phyloP scores from a whole-genome alignment of 2,113 vertebrate genomes.

The Platycercus adscitus region DNA sequence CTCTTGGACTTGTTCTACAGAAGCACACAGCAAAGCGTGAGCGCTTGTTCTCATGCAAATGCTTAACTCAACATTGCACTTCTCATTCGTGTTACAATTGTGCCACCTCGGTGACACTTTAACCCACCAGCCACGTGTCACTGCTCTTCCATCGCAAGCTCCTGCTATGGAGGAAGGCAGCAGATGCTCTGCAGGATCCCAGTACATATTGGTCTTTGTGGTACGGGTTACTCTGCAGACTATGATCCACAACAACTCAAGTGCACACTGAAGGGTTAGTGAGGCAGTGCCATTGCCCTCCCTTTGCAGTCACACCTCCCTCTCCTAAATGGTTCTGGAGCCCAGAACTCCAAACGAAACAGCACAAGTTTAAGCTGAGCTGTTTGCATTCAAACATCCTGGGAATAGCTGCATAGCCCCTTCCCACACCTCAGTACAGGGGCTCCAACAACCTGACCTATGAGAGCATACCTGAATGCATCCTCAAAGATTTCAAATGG shows the following conservation, averaged over 20 bases:
- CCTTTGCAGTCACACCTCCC: background rate
- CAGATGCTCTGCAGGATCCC: rapidly evolving
- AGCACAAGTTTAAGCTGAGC: background rate
- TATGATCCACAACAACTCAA: rapidly evolving
- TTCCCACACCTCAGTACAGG: background rate
- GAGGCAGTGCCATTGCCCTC: rapidly evolving
- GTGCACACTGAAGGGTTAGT: background rate
- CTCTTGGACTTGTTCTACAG: background rate
- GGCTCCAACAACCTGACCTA: too few species aligned
- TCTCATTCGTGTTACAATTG: rapidly evolving
- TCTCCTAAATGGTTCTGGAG: background rate
- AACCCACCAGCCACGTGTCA: rapidly evolving
- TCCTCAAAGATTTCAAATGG: background rate
- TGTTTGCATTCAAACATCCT: background rate
- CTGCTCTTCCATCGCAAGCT: background rate
- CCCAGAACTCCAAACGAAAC: background rate
- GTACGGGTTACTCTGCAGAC: background rate
- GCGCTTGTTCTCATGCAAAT: rapidly evolving
- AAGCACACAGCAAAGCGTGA: rapidly evolving
- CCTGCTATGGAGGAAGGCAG: background rate
- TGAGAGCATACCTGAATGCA: background rate
- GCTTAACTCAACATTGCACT: background rate
- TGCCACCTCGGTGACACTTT: background rate
- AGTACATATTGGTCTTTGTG: background rate
- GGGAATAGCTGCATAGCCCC: background rate